Evolutionary conservation across 2,888 invertebrate genomes (phyloP), one percentile per base, ranked within the genome.

Genomic region (Caenorhabditis imperialis): DNA sequence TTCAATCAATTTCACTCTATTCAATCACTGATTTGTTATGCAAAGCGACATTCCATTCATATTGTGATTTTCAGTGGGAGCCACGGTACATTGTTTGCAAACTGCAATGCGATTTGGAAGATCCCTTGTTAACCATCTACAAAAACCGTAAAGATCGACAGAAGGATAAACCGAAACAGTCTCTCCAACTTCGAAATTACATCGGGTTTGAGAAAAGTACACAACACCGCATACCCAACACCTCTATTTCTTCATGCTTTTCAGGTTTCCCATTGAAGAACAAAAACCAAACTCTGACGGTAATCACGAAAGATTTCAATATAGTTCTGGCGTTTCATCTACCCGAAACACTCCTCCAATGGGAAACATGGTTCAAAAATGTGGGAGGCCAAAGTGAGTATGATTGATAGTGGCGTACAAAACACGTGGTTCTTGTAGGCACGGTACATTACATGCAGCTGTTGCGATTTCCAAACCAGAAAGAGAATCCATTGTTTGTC

Each of bases 281-380:
- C 42, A 69, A 60, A 51, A 58, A 38, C 58, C 69, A 70, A 61
- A 79, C 79, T 3, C 30, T 79, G 14, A 62, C 75, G 12, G 38
- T 79, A 40, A 73, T 79, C n/a, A 75, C 79, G 1, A 74, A 75
- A 51, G 69, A 72, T 20, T 30, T 38, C 16, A 71, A 62, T 57
- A 55, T 80, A 14, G 55, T 75, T 40, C 55, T 80, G 20, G 61
- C 80, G 10, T 80, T 80, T 38, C 73, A 75, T 23, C n/a, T 70
- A 5, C 73, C 78, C 0, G 78, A 78, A 47, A 80, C 63, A 22
- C 55, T 80, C 14, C 48, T 80, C 6, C 73, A 76, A 30, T 80
- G 80, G 80, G 77, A 80, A 18, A 65, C 78, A 20, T 80, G 80
- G 80, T 63, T 80, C 54, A 76, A 75, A 54, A 76, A 76, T 25